These are phyloP conservation scores for Apaloderma vittatum DNA, from an alignment of 2,113 vertebrate species.

Conservation along the genomic window DNA sequence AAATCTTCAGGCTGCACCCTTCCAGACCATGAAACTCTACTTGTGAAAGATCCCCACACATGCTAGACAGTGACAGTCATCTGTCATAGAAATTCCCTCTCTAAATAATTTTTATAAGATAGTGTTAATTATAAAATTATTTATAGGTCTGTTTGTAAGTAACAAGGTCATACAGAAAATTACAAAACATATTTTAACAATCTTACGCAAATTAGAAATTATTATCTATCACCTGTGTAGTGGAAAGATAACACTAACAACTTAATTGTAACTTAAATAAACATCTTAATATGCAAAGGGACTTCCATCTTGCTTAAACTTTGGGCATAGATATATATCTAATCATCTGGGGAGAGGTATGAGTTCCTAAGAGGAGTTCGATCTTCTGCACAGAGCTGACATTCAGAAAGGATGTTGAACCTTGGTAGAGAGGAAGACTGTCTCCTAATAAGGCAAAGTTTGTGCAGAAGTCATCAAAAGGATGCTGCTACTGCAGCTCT, in stretches of 20 bases:
- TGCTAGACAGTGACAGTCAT: neutral
- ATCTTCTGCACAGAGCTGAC: neutral
- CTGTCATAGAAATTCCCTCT: neutral
- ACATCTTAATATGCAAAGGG: neutral
- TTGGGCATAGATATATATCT: neutral
- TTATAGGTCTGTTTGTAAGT: neutral
- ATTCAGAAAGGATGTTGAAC: neutral
- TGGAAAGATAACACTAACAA: neutral
- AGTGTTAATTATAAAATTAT: neutral
- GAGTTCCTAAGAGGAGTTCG: neutral
- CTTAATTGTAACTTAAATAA: neutral
- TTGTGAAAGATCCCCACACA: neutral
- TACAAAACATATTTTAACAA: fast-evolving
- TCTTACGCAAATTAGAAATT: neutral
- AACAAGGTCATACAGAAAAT: neutral
- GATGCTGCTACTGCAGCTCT: neutral
- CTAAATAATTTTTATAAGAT: neutral
- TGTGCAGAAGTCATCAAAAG: neutral
- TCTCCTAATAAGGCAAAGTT: neutral
- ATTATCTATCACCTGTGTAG: neutral
- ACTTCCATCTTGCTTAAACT: neutral
- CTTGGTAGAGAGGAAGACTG: fast-evolving
- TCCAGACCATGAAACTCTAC: neutral
- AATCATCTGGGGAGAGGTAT: fast-evolving
- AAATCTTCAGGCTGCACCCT: neutral